These are phyloP conservation scores for Mus caroli DNA, from an alignment of 2,797 vertebrate genomes.

Conservation along the genomic window DNA sequence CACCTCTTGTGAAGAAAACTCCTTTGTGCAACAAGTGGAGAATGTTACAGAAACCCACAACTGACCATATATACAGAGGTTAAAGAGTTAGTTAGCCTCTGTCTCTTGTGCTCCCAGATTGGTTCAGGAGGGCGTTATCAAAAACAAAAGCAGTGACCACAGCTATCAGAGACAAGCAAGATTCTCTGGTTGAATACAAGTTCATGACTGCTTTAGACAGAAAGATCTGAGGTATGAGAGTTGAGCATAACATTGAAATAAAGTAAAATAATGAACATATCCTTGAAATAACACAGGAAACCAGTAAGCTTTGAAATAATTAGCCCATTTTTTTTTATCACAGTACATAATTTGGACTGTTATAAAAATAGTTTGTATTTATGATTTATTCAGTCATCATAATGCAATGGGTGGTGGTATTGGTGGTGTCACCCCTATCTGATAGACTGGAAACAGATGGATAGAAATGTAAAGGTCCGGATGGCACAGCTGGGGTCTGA, in stretches of 20 bases:
- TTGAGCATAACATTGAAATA: conserved; percentile 30
- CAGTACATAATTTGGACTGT: neutral
- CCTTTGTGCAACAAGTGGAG: neutral
- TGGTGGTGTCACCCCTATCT: neutral
- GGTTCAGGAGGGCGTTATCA: neutral
- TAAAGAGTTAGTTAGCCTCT: neutral
- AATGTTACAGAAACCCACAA: neutral
- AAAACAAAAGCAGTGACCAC: neutral
- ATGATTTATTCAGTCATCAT: neutral
- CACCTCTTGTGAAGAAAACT: neutral
- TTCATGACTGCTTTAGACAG: neutral
- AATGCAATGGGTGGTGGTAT: neutral
- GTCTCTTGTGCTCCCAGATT: neutral
- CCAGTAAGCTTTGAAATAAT: neutral
- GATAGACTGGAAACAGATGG: neutral
- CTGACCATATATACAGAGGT: neutral
- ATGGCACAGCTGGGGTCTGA: neutral
- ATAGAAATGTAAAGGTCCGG: neutral
- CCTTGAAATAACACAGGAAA: conserved; percentile 42
- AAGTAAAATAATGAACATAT: neutral
- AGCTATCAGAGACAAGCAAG: neutral
- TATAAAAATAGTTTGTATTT: neutral
- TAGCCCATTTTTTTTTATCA: neutral
- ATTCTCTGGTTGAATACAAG: neutral
- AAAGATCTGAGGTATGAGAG: neutral